Percentiles rank a stretch among this genome's conserved stretches.
phyloP scores from a whole-genome alignment of 2,113 vertebrate species.

The Atractosteus spatula region DNA sequence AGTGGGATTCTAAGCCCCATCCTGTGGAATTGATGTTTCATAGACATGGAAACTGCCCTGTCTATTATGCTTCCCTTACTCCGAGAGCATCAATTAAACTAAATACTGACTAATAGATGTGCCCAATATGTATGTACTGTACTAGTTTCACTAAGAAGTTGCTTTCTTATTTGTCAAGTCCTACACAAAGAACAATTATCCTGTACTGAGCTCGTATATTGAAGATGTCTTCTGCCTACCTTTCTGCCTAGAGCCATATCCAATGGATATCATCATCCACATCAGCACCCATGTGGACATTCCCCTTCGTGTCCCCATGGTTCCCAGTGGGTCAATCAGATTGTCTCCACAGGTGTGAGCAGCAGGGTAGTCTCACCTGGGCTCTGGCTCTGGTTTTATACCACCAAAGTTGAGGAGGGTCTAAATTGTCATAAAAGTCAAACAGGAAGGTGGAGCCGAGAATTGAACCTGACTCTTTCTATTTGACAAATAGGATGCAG shows the following conservation, averaged over 20 bases:
- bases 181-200: no score
- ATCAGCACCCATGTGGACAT: slow-evolving; percentile 22
- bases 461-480: slow-evolving; percentile 14
- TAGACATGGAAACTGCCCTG: no score
- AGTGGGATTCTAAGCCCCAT: no score
- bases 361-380: background rate
- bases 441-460: slow-evolving; percentile 19
- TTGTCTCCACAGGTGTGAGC: slow-evolving; percentile 9
- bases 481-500: no score
- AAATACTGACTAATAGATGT: no score
- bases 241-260: slow-evolving; percentile 26
- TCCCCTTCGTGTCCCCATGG: slow-evolving; percentile 28
- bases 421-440: background rate
- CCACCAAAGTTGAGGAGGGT: slow-evolving; percentile 21
- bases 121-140: no score
- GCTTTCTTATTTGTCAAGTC: no score
- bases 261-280: slow-evolving; percentile 27
- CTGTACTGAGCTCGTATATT: background rate
- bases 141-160: no score
- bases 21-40: no score
- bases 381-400: slow-evolving; percentile 37
- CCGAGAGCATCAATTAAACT: no score
- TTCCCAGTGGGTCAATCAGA: slow-evolving; percentile 18
- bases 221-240: slow-evolving; percentile 19
- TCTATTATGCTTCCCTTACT: no score